Evolutionary conservation across 2,888 invertebrate species (phyloP).

Genomic region (Drosophila mulleri): DNA sequence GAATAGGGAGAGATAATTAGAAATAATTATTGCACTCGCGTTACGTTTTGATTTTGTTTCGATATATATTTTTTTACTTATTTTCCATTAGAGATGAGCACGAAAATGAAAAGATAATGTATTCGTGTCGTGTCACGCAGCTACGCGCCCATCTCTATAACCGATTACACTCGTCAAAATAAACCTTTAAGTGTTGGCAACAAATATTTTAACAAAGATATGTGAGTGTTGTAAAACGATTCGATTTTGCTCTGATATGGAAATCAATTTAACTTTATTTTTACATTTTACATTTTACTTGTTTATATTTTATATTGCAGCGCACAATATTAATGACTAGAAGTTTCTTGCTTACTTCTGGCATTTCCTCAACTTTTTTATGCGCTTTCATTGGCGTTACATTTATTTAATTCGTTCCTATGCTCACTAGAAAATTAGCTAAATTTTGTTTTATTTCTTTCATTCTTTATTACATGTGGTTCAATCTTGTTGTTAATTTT

Average conservation of each 20-base stretch:
- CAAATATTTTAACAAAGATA: constrained; percentile 67
- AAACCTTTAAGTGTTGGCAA: constrained; percentile 29
- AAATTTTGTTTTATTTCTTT: constrained; percentile 4
- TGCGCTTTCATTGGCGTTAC: constrained; percentile 26
- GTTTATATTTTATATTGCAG: constrained; percentile 12
- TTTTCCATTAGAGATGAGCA: constrained; percentile 13
- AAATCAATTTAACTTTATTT: constrained; percentile 36
- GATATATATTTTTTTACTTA: constrained; percentile 15
- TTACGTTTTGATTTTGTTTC: constrained; percentile 64
- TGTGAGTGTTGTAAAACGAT: constrained; percentile 52
- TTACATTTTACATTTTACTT: background rate
- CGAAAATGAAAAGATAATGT: background rate
- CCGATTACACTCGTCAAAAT: constrained; percentile 11
- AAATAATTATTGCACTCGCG: constrained; percentile 75
- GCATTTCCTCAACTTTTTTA: constrained; percentile 43
- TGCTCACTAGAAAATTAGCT: constrained; percentile 56
- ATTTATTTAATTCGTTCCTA: constrained; percentile 38
- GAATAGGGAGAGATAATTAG: constrained; percentile 35
- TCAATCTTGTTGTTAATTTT: constrained; percentile 25
- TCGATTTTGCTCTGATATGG: constrained; percentile 49
- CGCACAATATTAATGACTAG: constrained; percentile 63
- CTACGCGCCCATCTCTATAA: background rate
- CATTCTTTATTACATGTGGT: constrained; percentile 10
- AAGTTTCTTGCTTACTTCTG: constrained; percentile 59
- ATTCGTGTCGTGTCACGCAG: background rate